These are phyloP conservation scores for Palloptera scutellata DNA, from an alignment of 2,888 invertebrate species.

Conservation along the genomic window DNA sequence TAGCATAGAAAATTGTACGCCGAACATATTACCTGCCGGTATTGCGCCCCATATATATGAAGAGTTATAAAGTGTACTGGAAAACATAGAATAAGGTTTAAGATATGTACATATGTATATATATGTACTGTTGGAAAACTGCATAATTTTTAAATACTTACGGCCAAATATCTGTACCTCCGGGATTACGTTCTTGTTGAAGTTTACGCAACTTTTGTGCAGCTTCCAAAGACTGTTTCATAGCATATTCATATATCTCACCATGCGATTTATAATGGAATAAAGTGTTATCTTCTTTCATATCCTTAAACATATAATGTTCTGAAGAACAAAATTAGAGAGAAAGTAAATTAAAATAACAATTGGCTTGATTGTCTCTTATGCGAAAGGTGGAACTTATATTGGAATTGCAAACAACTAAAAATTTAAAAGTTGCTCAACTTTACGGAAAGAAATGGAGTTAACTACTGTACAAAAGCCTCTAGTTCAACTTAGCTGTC, in stretches of 20 bases:
- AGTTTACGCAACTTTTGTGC: slow-evolving; percentile 75
- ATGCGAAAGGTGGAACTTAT: too few species aligned
- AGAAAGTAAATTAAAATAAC: not conserved
- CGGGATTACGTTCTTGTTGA: slow-evolving; percentile 71
- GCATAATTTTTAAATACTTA: slow-evolving; percentile 39
- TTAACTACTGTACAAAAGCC: too few species aligned
- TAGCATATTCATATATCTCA: slow-evolving; percentile 46
- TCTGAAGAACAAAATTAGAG: slow-evolving; percentile 32
- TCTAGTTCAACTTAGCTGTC: too few species aligned
- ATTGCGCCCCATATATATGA: slow-evolving; percentile 33
- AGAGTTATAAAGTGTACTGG: slow-evolving; percentile 25
- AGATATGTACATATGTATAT: not conserved
- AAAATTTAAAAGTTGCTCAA: slow-evolving; percentile 6
- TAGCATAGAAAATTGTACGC: slow-evolving; percentile 90
- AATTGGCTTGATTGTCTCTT: slow-evolving; percentile 7
- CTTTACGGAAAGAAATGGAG: not conserved
- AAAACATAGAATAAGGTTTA: not conserved
- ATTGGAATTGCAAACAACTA: not conserved
- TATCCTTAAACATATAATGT: slow-evolving; percentile 35
- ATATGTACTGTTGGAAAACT: not conserved
- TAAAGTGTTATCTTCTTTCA: slow-evolving; percentile 34
- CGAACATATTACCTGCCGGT: slow-evolving; percentile 63
- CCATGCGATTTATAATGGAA: slow-evolving; percentile 50
- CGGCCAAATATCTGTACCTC: slow-evolving; percentile 58
- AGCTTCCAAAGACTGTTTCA: slow-evolving; percentile 59